phyloP scores from a whole-genome alignment of 2,888 invertebrate species.

The Eilema griseolum region DNA sequence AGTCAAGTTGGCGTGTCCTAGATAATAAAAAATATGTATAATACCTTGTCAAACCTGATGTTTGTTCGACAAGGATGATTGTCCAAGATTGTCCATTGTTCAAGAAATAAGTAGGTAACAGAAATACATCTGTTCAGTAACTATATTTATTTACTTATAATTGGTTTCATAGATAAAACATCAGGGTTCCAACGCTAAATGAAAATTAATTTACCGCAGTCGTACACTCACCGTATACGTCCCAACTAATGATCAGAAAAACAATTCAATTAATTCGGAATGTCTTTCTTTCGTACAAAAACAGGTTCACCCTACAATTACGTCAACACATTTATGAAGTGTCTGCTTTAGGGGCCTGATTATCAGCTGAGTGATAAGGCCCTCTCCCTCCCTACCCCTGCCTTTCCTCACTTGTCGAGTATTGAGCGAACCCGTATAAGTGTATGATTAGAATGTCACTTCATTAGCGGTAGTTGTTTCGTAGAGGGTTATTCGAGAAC shows the following conservation, averaged over 20 bases:
- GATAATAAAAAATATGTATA: no score
- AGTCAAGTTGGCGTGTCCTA: no score
- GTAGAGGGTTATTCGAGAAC: background rate
- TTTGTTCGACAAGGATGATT: background rate
- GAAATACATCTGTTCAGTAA: background rate
- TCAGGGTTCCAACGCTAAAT: background rate
- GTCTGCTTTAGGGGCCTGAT: conserved; percentile 65
- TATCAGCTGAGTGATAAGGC: conserved; percentile 74
- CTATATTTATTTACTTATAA: background rate
- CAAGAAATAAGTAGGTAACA: background rate
- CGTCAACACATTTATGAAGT: conserved; percentile 70
- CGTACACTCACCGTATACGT: background rate
- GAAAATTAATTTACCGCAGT: background rate
- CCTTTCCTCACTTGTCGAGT: conserved; percentile 34
- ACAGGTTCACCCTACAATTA: conserved; percentile 55
- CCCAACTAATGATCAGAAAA: background rate
- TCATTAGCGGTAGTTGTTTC: conserved; percentile 44
- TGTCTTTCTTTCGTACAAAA: background rate
- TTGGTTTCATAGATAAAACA: background rate
- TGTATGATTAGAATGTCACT: conserved; percentile 50
- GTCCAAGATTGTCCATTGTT: no score
- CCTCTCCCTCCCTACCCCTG: conserved; percentile 29
- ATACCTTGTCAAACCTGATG: background rate
- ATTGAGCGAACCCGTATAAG: conserved; percentile 72
- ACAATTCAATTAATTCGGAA: background rate